Evolutionary conservation across 2,888 invertebrate genomes (phyloP), one percentile per base, ranked within the genome.

Genomic region (Drosophila buzzatii): DNA sequence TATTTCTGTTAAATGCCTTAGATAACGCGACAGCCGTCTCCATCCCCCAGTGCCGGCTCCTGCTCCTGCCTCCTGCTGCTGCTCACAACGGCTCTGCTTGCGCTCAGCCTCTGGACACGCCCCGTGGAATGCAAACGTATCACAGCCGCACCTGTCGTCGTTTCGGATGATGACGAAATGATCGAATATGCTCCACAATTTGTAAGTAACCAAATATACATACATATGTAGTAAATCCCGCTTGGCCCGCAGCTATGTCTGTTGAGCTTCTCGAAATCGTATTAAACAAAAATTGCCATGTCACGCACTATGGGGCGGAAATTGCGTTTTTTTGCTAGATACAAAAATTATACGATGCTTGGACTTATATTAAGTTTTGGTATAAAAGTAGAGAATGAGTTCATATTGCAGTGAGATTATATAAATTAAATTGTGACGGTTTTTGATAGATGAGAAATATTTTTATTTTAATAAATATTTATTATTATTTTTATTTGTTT

Each of bases 181-280:
- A 82, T 90, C 84, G 91, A 92, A 82, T 92, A 92, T 81, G 92
- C 92, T 37, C 91, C 92, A 57, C 81, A 92, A 85, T 92, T 88
- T 76, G 92, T 92, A 91, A 92, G 92, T 92, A 64, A 31, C n/a
- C 5, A 10, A 49, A n/a, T 49, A 31, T n/a, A n/a, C 44, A 14
- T 14, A 44, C 3, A 23, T n/a, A 31, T 10, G 12, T 35, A 27
- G n/a, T n/a, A n/a, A n/a, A n/a, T n/a, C n/a, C n/a, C n/a, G n/a
- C n/a, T n/a, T n/a, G n/a, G 53, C 33, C 12, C 10, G 12, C 63
- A 60, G 71, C 47, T 76, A 31, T 20, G 51, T 27, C 44, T 31
- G 45, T 8, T 23, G 52, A 58, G 57, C 52, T 53, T 20, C 33
- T 41, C 63, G 10, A 12, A 39, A n/a, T n/a, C 39, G n/a, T n/a